Conservation (phyloP, 1,140 invertebrate species). For the Galleria mellonella region DNA sequence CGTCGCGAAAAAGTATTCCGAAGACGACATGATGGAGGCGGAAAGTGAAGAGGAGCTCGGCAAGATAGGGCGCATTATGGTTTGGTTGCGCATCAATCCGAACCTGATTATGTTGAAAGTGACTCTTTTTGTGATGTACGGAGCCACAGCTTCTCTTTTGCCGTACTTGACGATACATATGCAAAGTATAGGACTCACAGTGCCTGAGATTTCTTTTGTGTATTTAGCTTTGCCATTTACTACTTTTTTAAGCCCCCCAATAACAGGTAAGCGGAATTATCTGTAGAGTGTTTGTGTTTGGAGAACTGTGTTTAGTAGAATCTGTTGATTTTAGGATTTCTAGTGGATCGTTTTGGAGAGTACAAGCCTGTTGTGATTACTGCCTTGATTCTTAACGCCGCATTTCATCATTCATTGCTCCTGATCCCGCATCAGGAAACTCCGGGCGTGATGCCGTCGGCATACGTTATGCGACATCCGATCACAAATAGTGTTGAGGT, state of each 20-base stretch:
- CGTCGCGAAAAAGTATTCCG: constrained; percentile 54
- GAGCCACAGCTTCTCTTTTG: constrained; percentile 85
- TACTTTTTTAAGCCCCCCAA: constrained; percentile 85
- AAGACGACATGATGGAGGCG: constrained; percentile 51
- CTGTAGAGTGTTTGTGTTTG: neutral
- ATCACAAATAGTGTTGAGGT: constrained; percentile 80
- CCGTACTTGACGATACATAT: constrained; percentile 91
- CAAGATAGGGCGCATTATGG: constrained; percentile 38
- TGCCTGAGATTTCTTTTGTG: constrained; percentile 89
- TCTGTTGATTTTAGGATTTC: constrained; percentile 77
- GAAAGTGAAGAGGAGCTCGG: constrained; percentile 41
- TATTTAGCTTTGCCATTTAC: constrained; percentile 88
- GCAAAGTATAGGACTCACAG: constrained; percentile 88
- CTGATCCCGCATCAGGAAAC: constrained; percentile 84
- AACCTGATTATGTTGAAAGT: constrained; percentile 86
- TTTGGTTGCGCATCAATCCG: constrained; percentile 77
- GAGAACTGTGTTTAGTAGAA: constrained; percentile 3
- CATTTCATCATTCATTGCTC: constrained; percentile 82
- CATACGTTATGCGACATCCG: constrained; percentile 82
- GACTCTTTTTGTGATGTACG: constrained; percentile 86
- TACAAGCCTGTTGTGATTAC: constrained; percentile 86
- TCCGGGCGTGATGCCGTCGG: constrained; percentile 80
- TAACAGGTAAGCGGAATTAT: constrained; percentile 78
- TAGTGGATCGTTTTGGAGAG: constrained; percentile 87
- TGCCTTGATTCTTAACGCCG: constrained; percentile 81